Evolutionary conservation across 2,797 vertebrate genomes (phyloP).

Genomic region (Balearica regulorum): DNA sequence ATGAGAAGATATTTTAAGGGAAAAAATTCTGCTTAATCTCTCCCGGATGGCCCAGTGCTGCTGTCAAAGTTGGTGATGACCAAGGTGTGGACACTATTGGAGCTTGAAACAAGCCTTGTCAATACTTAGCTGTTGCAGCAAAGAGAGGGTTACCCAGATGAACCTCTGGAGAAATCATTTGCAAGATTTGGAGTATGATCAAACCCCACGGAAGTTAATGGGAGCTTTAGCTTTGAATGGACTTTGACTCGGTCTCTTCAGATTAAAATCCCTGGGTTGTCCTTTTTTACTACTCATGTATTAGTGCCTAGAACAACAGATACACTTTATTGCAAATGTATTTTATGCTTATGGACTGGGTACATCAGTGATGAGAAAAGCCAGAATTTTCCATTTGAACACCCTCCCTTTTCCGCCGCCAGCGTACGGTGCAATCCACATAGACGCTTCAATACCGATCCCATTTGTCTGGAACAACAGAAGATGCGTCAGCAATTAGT

Average conservation of each 20-base stretch:
- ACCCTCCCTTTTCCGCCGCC: background rate
- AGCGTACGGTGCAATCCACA: background rate
- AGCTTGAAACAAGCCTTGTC: background rate
- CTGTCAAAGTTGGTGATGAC: background rate
- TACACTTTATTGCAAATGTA: background rate
- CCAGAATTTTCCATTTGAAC: background rate
- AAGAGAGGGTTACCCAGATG: background rate
- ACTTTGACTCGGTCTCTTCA: background rate
- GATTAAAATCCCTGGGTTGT: background rate
- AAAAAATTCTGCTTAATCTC: background rate
- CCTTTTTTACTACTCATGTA: background rate
- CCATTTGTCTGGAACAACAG: background rate
- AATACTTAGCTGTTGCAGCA: background rate
- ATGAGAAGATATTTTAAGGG: background rate
- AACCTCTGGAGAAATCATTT: background rate
- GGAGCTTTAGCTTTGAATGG: background rate
- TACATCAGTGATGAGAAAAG: background rate
- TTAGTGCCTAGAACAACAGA: background rate
- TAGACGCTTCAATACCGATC: accelerated
- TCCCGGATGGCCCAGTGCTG: background rate
- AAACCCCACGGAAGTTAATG: background rate
- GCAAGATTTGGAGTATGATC: background rate
- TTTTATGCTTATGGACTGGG: background rate
- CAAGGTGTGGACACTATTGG: background rate
- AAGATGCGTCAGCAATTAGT: background rate